Base-by-base conservation (phyloP, 2,888 invertebrate species). In the Phasia obesa region DNA sequence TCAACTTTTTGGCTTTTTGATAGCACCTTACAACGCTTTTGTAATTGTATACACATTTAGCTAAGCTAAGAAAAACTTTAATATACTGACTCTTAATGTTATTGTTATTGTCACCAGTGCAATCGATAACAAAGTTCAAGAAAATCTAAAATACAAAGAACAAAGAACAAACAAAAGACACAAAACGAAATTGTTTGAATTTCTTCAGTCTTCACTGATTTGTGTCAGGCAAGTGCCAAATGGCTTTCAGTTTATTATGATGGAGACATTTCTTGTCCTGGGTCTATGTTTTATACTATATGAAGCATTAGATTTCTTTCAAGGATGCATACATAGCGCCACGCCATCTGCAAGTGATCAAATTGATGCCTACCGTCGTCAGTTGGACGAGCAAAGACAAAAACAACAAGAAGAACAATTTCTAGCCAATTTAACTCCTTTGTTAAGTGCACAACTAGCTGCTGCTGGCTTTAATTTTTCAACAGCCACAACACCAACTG, bases 251-350 rank as follows among this genome's bases (percentile, higher is more conserved):
- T 86, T 86, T 87, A 87, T 87, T 91, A 90, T 90, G 91, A 94
- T 94, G 94, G 94, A 94, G 93, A 94, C 94, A 90, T 93, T 94
- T 89, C 92, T 94, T 89, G 93, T 94, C 88, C 92, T 94, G 87
- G 94, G 94, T 86, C 93, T 94, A 89, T 94, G 94, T 92, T 93
- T 94, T 90, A 92, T 94, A 89, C 94, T 94, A 88, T 94, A 94
- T 90, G 94, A 94, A 92, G 92, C 94, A 89, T 93, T 94, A 90
- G 94, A 94, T 89, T 92, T 94, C 89, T 92, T 94, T 89, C 93
- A 93, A 90, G 93, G 93, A 89, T 91, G 91, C 90, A 88, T 90
- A 78, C 90, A 89, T 88, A 91, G 89, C 86, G 88, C 88, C 85
- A 90, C 88, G 78, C 90, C 90, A 69, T 87, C 88, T 77, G 87